phyloP scores from a whole-genome alignment of 2,888 invertebrate genomes.

The Zonitis immaculata region DNA sequence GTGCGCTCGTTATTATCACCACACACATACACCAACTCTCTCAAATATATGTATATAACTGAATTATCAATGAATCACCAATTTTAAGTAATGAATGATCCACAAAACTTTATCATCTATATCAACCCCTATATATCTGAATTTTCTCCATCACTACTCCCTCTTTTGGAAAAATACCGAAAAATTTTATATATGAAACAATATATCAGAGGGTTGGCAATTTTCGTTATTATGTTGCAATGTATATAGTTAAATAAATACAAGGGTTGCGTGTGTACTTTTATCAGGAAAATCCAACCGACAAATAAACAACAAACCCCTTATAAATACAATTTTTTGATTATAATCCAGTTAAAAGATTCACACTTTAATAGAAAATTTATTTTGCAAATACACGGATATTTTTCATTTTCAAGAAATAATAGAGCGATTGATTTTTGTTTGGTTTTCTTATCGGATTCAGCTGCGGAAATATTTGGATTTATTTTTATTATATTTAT shows the following conservation, averaged over 20 bases:
- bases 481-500: too few relatives aligned
- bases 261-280: constrained; percentile 29
- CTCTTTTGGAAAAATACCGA: too few relatives aligned
- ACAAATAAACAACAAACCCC: background rate
- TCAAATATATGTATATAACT: too few relatives aligned
- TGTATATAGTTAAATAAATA: constrained; percentile 11
- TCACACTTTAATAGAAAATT: too few relatives aligned
- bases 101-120: background rate
- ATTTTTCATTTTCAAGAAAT: too few relatives aligned
- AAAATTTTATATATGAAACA: background rate
- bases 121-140: constrained; percentile 5
- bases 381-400: too few relatives aligned
- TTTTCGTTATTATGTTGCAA: constrained; percentile 9
- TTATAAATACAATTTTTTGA: background rate
- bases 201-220: constrained; percentile 9
- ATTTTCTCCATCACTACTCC: constrained; percentile 10
- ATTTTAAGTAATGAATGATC: constrained; percentile 17
- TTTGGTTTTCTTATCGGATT: background rate
- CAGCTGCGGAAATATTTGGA: background rate
- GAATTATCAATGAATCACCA: constrained; percentile 18
- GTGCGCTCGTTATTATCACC: background rate
- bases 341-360: background rate
- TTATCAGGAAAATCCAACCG: constrained; percentile 15
- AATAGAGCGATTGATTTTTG: too few relatives aligned
- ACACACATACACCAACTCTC: too few relatives aligned